Evolutionary conservation across 37 sponge, comb jelly and placozoan genomes (phyloP), one percentile per base, ranked within the genome.

Genomic region (Halisarca cf. caerulea): DNA sequence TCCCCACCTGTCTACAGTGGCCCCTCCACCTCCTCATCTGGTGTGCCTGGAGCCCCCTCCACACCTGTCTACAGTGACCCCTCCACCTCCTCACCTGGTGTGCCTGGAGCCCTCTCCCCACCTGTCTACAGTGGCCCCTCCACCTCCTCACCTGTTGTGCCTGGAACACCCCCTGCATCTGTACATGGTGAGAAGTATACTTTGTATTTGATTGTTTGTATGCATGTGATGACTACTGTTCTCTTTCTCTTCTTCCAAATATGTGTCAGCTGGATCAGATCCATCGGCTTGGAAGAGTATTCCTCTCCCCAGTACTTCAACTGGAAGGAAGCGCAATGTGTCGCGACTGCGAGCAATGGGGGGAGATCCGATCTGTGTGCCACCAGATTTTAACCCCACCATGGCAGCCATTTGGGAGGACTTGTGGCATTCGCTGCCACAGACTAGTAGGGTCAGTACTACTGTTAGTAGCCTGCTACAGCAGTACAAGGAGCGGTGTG

Each of bases 321-420:
- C 84, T 69, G 83, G 83, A 40, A 69, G 54, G 41, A 45, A 54
- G 5, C 47, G 83, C 51, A 82, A 82, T 66, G 83, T 82, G 51
- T 7, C 83, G 44, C 47, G 83, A 25, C 71, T 82, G 30, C 83
- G 83, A n/a, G 51, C 83, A 51, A 82, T 82, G 83, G 84, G 84
- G 47, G 84, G 73, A 69, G 72, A 70, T 38, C 66, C 66, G 42
- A 61, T 44, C 2, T 80, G 66, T 62, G 82, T 82, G 8, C 82
- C 68, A 58, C 80, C 80, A 9, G 71, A 28, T 15, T 28, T 69
- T 15, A 69, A 69, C 71, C 3, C 7, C 8, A 11, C 3, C 34
- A 69, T 34, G 71, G 2, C 7, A 2, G 71, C 71, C 2, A 57
- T 58, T 6, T 80, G 81, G 81, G 33, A 80, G 8, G 60, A 80